Conservation (phyloP, 2,113 vertebrate genomes). For the Pelobates fuscus region DNA sequence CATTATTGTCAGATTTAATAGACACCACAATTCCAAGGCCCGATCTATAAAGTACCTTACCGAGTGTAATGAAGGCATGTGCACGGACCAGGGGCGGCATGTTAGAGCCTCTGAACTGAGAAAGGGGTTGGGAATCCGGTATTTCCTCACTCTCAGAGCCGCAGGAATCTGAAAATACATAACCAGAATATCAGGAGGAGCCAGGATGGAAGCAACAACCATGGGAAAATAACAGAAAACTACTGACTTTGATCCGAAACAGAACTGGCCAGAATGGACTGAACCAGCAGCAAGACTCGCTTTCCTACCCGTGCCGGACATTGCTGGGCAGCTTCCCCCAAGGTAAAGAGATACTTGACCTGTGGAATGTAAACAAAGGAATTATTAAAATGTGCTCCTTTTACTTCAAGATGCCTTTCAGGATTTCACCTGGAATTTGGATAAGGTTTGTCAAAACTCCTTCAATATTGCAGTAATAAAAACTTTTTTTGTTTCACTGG, state of each 20-base stretch:
- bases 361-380: slow-evolving; percentile 62
- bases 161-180: slow-evolving; percentile 33
- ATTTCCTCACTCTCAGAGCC: slow-evolving; percentile 2
- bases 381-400: too few species aligned
- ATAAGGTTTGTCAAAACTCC: too few species aligned
- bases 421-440: too few species aligned
- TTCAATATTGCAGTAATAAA: too few species aligned
- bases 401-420: too few species aligned
- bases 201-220: too few species aligned
- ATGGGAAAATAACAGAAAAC: neutral
- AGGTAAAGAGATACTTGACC: slow-evolving; percentile 87
- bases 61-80: slow-evolving; percentile 86
- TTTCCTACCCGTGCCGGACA: slow-evolving; percentile 82
- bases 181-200: slow-evolving; percentile 1
- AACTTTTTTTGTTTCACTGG: too few species aligned
- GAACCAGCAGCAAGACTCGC: slow-evolving; percentile 80
- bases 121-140: slow-evolving; percentile 62
- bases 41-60: slow-evolving; percentile 60
- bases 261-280: slow-evolving; percentile 81
- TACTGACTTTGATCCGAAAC: slow-evolving; percentile 66
- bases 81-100: slow-evolving; percentile 82
- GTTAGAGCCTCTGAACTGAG: slow-evolving; percentile 73
- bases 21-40: neutral
- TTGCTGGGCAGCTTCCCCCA: slow-evolving; percentile 83
- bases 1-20: too few species aligned